Evolutionary conservation across 1,140 invertebrate genomes (phyloP), one percentile per base, ranked within the genome.

Genomic region (Chymomyza costata): DNA sequence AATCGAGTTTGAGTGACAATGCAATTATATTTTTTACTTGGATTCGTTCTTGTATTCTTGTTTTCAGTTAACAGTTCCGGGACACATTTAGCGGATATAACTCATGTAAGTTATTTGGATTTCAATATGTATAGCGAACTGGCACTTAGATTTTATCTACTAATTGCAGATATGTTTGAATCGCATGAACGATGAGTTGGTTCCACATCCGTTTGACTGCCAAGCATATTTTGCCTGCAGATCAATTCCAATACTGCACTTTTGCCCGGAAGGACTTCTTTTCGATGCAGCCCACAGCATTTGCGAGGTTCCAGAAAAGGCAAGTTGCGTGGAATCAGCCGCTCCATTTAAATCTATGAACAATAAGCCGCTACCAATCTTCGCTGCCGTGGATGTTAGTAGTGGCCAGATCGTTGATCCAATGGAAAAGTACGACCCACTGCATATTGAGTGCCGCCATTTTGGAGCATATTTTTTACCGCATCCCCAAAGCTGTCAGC

Each of bases 381-480:
- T 82, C 21, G 37, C 66, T 14, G 74, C 82, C 16, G 58, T 83
- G 2, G 74, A 81, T 59, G 67, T 82, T 30, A 7, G 8, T 10
- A 84, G 56, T 8, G 74, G 76, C 2, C 15, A 45, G 30, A 21
- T 49, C 2, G 63, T 83, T 0, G 59, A 58, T 56, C 76, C 82
- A 21, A 65, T 84, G 65, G 55, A 56, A 6, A 63, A 56, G 15
- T 84, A 82, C 39, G 73, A 84, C 47, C 73, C 82, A 0, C n/a
- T 63, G 48, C 35, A 65, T 2, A 37, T 84, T 0, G 61, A 66
- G 10, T 84, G 82, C 13, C 68, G 69, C 0, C 78, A 84, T n/a
- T 73, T 62, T 41, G 82, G 82, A 1, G 66, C 70, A 21, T 84
- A 84, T 56, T 84, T 84, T 47, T 44, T 84, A 30, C 82, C 82